Evolutionary conservation across 2,113 vertebrate genomes (phyloP).

Genomic region (Ctenodactylus gundi): DNA sequence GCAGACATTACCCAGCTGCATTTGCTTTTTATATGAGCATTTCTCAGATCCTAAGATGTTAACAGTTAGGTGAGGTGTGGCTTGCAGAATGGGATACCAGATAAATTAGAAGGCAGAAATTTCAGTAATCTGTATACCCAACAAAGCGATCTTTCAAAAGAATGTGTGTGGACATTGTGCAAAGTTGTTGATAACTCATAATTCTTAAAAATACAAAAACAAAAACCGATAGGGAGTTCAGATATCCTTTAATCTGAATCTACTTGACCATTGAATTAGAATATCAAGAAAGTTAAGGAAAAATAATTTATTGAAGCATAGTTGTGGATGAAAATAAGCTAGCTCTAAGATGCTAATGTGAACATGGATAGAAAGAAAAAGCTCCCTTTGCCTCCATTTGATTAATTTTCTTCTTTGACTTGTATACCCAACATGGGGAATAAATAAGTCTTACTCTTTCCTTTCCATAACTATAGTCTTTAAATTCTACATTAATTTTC

Average conservation of each 20-base stretch:
- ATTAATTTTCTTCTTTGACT: background rate
- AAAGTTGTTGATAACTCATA: background rate
- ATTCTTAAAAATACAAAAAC: constrained; percentile 19
- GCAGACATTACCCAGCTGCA: background rate
- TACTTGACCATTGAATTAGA: background rate
- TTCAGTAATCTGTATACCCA: background rate
- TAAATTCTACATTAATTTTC: background rate
- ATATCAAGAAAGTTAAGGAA: background rate
- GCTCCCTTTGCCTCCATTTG: background rate
- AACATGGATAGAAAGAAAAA: background rate
- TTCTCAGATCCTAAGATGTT: background rate
- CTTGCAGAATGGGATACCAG: background rate
- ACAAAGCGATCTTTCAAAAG: constrained; percentile 3
- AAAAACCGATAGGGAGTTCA: constrained; percentile 3
- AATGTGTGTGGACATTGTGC: background rate
- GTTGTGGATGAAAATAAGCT: background rate
- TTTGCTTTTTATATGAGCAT: background rate
- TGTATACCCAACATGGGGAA: background rate
- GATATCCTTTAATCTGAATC: background rate
- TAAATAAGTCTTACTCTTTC: background rate
- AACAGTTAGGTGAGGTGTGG: background rate
- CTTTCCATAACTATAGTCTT: background rate
- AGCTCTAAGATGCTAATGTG: background rate
- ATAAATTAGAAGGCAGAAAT: background rate
- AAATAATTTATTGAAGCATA: background rate